phyloP scores from a whole-genome alignment of 2,113 vertebrate species.

The Cyphomyrus discorhynchus region DNA sequence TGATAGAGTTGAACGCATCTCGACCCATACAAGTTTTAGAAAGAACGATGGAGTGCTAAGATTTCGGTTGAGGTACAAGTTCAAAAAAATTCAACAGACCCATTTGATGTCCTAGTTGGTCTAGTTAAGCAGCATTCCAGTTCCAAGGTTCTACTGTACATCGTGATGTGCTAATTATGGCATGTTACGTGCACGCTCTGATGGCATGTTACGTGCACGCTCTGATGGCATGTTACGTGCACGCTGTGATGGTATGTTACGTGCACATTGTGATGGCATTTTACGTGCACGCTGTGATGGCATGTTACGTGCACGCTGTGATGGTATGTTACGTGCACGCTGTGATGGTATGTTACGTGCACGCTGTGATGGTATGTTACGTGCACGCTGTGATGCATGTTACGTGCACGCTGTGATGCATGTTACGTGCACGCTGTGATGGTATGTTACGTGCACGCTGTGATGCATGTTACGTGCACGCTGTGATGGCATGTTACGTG shows the following conservation, averaged over 20 bases:
- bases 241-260: background rate
- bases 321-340: background rate
- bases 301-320: background rate
- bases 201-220: background rate
- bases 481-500: background rate
- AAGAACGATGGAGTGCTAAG: no score
- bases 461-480: background rate
- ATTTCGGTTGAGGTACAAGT: no score
- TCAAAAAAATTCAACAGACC: no score
- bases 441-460: background rate
- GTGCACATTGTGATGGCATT: no score
- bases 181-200: background rate
- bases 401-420: background rate
- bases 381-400: background rate
- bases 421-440: background rate
- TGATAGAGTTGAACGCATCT: no score
- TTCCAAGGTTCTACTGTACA: no score
- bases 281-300: background rate
- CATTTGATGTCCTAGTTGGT: no score
- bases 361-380: background rate
- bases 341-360: background rate
- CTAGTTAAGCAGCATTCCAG: no score
- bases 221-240: background rate
- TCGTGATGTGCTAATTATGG: no score
- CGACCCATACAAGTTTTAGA: no score